These are phyloP conservation scores for Dunckerocampus dactyliophorus DNA, from an alignment of 2,113 vertebrate species.

Conservation along the genomic window DNA sequence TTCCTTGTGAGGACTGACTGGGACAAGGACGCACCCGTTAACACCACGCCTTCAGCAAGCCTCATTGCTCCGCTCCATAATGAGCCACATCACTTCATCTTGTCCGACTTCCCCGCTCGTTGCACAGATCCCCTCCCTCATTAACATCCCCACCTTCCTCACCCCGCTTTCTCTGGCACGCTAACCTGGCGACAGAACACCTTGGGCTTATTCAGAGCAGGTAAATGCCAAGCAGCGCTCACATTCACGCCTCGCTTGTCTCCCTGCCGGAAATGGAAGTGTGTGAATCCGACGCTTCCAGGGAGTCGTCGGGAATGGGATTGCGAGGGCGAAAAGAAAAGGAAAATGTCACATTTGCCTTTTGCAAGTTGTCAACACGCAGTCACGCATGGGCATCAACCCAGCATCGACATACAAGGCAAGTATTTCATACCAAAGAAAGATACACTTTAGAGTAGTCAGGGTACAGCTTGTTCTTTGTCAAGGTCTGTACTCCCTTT, in stretches of 20 bases:
- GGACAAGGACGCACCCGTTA: conserved; percentile 46
- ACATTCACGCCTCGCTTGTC: conserved; percentile 83
- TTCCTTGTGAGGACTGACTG: conserved; percentile 48
- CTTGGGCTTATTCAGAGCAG: conserved; percentile 97
- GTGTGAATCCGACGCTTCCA: conserved; percentile 30
- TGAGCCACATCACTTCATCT: conserved; percentile 66
- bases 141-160: background rate
- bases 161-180: conserved; percentile 73
- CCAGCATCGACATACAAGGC: too few relatives aligned
- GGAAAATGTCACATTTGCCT: too few relatives aligned
- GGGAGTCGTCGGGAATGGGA: conserved; percentile 30
- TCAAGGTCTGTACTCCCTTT: too few relatives aligned
- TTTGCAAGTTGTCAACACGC: too few relatives aligned
- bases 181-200: conserved; percentile 69
- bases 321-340: too few relatives aligned
- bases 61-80: conserved; percentile 84
- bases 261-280: conserved; percentile 73
- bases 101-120: conserved; percentile 29
- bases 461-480: too few relatives aligned
- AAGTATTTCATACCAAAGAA: too few relatives aligned
- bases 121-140: background rate
- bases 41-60: conserved; percentile 70
- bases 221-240: conserved; percentile 90
- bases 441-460: too few relatives aligned
- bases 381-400: too few relatives aligned